Evolutionary conservation across 2,888 invertebrate species (phyloP).

Genomic region (Liodrosophila aerea): DNA sequence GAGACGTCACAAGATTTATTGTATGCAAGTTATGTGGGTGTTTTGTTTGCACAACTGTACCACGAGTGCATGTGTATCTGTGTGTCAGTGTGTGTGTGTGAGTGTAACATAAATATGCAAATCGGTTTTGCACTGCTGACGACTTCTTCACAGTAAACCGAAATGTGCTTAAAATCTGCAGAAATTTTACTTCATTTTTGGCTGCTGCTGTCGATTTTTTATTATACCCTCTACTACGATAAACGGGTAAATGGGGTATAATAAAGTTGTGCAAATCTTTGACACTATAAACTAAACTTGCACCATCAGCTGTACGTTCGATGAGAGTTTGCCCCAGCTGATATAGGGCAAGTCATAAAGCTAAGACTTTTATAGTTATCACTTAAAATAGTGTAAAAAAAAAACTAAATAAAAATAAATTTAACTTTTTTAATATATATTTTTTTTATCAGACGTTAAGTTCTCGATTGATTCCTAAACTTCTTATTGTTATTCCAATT

Average conservation of each 20-base stretch:
- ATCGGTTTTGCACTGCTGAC: constrained; percentile 68
- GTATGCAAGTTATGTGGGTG: constrained; percentile 72
- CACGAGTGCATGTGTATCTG: constrained; percentile 10
- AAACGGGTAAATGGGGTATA: not conserved
- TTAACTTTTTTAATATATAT: not conserved
- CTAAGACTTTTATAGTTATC: not conserved
- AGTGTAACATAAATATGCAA: constrained; percentile 61
- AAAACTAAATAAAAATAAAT: too few species aligned
- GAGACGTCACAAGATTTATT: constrained; percentile 77
- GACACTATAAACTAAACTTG: not conserved
- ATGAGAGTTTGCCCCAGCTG: too few species aligned
- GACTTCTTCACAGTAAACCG: constrained; percentile 65
- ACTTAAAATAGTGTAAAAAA: too few species aligned
- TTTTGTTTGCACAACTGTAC: constrained; percentile 54
- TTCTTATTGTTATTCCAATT: not conserved
- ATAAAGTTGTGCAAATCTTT: not conserved
- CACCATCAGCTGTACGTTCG: not conserved
- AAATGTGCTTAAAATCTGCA: constrained; percentile 75
- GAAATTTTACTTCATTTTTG: constrained; percentile 67
- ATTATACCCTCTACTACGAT: not conserved
- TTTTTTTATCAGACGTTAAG: too few species aligned
- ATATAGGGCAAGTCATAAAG: too few species aligned
- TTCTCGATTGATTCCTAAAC: not conserved
- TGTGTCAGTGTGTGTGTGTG: constrained; percentile 6
- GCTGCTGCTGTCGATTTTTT: constrained; percentile 60